Percentiles rank a stretch among this genome's conserved stretches.
Conservation (phyloP, 2,797 vertebrate genomes). For the Lindbergichthys nudifrons region DNA sequence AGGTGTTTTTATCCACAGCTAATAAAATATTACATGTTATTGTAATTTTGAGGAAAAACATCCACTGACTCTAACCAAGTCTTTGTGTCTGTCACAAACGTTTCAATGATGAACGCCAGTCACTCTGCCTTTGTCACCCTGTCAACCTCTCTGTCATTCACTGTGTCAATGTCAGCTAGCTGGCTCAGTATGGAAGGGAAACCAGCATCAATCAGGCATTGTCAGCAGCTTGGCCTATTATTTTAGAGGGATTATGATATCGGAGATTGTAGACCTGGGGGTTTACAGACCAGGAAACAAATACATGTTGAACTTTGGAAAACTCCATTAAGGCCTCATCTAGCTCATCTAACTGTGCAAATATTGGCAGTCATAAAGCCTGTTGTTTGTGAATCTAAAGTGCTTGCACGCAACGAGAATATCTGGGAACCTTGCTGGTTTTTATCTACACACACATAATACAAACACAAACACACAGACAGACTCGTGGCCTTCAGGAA, state of each 20-base stretch:
- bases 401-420: constrained; percentile 24
- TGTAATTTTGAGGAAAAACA: neutral
- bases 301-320: constrained; percentile 58
- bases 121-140: constrained; percentile 66
- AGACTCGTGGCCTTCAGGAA: constrained; percentile 31
- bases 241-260: constrained; percentile 68
- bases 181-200: constrained; percentile 45
- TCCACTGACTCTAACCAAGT: constrained; percentile 26
- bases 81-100: constrained; percentile 46
- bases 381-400: constrained; percentile 50
- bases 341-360: constrained; percentile 61
- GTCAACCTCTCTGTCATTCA: constrained; percentile 69
- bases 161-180: constrained; percentile 67
- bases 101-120: constrained; percentile 52
- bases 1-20: neutral
- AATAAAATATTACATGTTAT: neutral
- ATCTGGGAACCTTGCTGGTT: constrained; percentile 35
- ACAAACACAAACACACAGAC: constrained; percentile 9
- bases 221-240: constrained; percentile 58
- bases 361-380: constrained; percentile 61
- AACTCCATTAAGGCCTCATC: constrained; percentile 58
- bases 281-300: constrained; percentile 48
- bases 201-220: constrained; percentile 66
- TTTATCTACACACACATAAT: constrained; percentile 25
- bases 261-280: constrained; percentile 34